These are phyloP conservation scores for Sebastes cheni DNA, from an alignment of 2,797 vertebrate species.

Conservation along the genomic window DNA sequence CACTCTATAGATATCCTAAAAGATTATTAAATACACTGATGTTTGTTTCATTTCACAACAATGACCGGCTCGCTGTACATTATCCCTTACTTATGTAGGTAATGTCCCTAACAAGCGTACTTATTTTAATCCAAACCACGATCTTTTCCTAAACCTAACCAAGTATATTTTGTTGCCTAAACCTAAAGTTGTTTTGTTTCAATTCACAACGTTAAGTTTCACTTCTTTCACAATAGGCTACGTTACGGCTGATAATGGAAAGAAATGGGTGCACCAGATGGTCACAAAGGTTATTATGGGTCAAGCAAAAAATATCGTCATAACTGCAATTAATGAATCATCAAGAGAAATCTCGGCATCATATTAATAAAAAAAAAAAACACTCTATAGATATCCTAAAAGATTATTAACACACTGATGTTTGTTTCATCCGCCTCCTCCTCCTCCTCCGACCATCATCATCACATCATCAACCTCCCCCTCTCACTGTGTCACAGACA, in stretches of 20 bases:
- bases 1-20: too few relatives aligned
- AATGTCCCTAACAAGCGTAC: not conserved
- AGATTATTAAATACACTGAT: not conserved
- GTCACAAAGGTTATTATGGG: conserved; percentile 43
- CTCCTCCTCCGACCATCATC: not conserved
- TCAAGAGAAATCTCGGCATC: not conserved
- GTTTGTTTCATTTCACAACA: not conserved
- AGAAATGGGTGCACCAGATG: not conserved
- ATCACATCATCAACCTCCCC: not conserved
- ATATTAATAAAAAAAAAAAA: not conserved
- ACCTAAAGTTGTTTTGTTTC: not conserved
- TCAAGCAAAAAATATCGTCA: not conserved
- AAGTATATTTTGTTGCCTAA: not conserved
- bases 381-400: too few relatives aligned
- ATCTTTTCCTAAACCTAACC: not conserved
- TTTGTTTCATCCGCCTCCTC: not conserved
- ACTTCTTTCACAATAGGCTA: not conserved
- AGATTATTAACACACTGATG: not conserved
- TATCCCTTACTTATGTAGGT: too few relatives aligned
- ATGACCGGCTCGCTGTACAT: too few relatives aligned
- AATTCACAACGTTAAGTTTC: not conserved
- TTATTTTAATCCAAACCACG: not conserved
- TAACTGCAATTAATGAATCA: not conserved
- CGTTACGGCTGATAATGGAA: not conserved
- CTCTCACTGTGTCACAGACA: not conserved